Evolutionary conservation across 1,140 invertebrate genomes (phyloP).

Genomic region (Globodera ellingtonae): DNA sequence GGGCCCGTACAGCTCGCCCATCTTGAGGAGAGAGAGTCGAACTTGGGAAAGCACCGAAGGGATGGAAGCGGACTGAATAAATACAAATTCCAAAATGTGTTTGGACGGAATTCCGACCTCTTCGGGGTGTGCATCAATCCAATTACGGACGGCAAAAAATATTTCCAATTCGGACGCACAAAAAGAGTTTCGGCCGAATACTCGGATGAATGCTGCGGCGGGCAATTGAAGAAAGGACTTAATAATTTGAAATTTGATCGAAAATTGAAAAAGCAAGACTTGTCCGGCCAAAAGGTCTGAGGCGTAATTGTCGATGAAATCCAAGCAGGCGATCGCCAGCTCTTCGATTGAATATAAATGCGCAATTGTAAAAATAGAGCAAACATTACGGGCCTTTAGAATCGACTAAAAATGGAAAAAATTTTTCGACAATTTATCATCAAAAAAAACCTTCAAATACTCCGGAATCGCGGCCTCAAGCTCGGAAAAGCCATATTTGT

Average conservation of each 20-base stretch:
- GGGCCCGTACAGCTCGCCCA: slow-evolving; percentile 82
- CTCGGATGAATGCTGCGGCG: slow-evolving; percentile 69
- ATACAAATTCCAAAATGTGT: slow-evolving; percentile 25
- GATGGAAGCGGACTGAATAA: slow-evolving; percentile 28
- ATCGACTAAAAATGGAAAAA: slow-evolving; percentile 66
- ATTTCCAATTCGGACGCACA: slow-evolving; percentile 93
- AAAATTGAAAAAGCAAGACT: slow-evolving; percentile 23
- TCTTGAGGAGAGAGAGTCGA: slow-evolving; percentile 82
- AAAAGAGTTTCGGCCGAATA: slow-evolving; percentile 90
- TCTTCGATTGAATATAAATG: slow-evolving; percentile 74
- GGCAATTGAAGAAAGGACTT: slow-evolving; percentile 46
- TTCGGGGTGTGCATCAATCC: slow-evolving; percentile 79
- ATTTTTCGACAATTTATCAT: slow-evolving; percentile 23
- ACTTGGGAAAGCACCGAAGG: slow-evolving; percentile 65
- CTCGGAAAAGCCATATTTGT: slow-evolving; percentile 91
- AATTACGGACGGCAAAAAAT: slow-evolving; percentile 82
- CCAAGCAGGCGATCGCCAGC: slow-evolving; percentile 72
- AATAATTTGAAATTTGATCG: slow-evolving; percentile 18
- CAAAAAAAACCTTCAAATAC: slow-evolving; percentile 76
- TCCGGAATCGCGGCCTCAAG: slow-evolving; percentile 87
- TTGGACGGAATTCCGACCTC: slow-evolving; percentile 67
- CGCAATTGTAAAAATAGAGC: slow-evolving; percentile 87
- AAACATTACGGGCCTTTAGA: slow-evolving; percentile 84
- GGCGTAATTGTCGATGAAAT: slow-evolving; percentile 86
- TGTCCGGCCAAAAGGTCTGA: slow-evolving; percentile 61